Evolutionary conservation across 1,140 invertebrate species (phyloP), one percentile per base, ranked within the genome.

Genomic region (Phymastichus coffea): DNA sequence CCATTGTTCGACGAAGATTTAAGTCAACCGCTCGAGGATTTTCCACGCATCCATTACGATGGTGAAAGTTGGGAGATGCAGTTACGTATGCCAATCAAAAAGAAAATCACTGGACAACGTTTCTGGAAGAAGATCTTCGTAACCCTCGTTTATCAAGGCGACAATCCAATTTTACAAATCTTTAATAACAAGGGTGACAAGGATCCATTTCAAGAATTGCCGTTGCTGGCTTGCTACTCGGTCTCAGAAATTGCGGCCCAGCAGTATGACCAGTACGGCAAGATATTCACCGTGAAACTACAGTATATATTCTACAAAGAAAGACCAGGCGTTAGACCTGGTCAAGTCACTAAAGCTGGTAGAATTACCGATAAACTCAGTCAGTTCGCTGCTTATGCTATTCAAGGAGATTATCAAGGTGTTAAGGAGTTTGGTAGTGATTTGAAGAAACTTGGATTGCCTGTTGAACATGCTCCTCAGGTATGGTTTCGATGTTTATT

Each of bases 231-330:
- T 6, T 95, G 92, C 71, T 97, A 97, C 74, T 95, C 92, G 0
- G 90, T 94, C 4, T 95, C 92, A 1, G 92, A 93, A 57, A 91
- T 94, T 14, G 89, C 89, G n/a, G 90, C 95, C 22, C 96, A 98
- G 78, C 96, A 98, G 77, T 98, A 93, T 76, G 97, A 99, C 81
- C 91, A 97, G 71, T 99, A 92, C 76, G 96, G 96, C 4, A 99
- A 99, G 81, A 99, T 99, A 67, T 98, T 99, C 79, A 99, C 97
- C 0, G 86, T 98, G 14, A 99, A 99, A 79, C 80, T 99, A 38
- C 96, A 99, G 73, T 98, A 98, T 72, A 91, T 99, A 26, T 97
- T 98, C 77, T 99, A 99, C 78, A 98, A 98, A 75, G 97, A 99
- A 76, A 83, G 95, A 23, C 95, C 98, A 0, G 97, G 97, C 3